Evolutionary conservation across 2,888 invertebrate genomes (phyloP).

Genomic region (Nomada ruficornis): DNA sequence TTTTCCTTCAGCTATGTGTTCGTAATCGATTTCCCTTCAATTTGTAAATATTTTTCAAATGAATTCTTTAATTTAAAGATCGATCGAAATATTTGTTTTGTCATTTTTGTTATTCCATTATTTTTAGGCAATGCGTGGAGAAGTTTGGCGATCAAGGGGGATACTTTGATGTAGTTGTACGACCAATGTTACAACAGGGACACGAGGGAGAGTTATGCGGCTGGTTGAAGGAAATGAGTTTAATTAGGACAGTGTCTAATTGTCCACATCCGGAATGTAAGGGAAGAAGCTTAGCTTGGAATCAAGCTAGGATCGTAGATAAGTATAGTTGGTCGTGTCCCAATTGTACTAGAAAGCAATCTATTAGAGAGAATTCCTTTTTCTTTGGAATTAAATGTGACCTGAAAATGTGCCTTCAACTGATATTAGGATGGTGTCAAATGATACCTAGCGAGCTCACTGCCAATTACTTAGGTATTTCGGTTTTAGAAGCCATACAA

Average conservation of each 20-base stretch:
- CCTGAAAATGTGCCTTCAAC: conserved; percentile 86
- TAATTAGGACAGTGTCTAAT: conserved; percentile 83
- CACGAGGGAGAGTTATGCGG: conserved; percentile 85
- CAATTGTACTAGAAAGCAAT: conserved; percentile 84
- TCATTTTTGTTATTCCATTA: not conserved
- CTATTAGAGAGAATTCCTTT: conserved; percentile 86
- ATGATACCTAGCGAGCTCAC: conserved; percentile 86
- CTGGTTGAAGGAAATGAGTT: conserved; percentile 85
- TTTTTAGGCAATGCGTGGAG: conserved; percentile 58
- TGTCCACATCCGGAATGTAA: conserved; percentile 83
- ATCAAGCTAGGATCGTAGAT: conserved; percentile 85
- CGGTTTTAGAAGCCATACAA: not conserved
- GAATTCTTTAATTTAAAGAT: not conserved
- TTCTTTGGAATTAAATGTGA: conserved; percentile 88
- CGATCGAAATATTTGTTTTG: not conserved
- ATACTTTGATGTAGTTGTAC: conserved; percentile 84
- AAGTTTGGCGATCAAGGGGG: conserved; percentile 75
- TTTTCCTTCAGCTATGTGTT: not conserved
- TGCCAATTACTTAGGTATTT: conserved; percentile 86
- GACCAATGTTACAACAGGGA: conserved; percentile 85
- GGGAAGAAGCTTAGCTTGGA: conserved; percentile 84
- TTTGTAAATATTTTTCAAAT: not conserved
- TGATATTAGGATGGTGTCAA: conserved; percentile 89
- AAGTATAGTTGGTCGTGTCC: conserved; percentile 86
- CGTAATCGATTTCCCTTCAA: not conserved